These are phyloP conservation scores for Nemoura dubitans DNA, from an alignment of 2,888 invertebrate genomes.

Conservation along the genomic window DNA sequence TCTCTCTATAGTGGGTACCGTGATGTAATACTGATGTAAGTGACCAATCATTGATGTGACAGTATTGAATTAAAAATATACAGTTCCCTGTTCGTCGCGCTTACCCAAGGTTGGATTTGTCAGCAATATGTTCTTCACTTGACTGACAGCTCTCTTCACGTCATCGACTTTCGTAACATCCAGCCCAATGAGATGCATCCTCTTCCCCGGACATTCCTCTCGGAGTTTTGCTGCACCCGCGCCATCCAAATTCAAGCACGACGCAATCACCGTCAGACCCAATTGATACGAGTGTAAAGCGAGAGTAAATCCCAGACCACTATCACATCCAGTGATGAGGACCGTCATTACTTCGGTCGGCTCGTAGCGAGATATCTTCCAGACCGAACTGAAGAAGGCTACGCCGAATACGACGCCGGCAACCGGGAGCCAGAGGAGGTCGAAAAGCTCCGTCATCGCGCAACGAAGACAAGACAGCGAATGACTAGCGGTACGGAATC, in stretches of 20 bases:
- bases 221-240: constrained; percentile 54
- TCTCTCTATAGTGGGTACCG: background rate
- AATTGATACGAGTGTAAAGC: constrained; percentile 54
- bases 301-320: constrained; percentile 57
- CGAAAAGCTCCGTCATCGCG: background rate
- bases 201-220: constrained; percentile 42
- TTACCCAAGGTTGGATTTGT: constrained; percentile 18
- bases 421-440: background rate
- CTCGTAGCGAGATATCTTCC: background rate
- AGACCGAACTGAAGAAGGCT: background rate
- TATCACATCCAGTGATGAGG: constrained; percentile 58
- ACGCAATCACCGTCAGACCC: constrained; percentile 59
- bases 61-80: background rate
- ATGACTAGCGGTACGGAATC: background rate
- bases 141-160: constrained; percentile 48
- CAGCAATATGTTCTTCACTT: constrained; percentile 33
- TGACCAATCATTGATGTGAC: background rate
- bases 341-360: constrained; percentile 45
- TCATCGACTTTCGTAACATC: constrained; percentile 58
- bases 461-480: background rate
- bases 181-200: constrained; percentile 57
- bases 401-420: background rate
- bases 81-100: background rate
- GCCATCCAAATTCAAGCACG: constrained; percentile 56
- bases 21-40: constrained; percentile 27